Conservation (phyloP, 1,140 invertebrate genomes). For the Drosophila micromelanica region DNA sequence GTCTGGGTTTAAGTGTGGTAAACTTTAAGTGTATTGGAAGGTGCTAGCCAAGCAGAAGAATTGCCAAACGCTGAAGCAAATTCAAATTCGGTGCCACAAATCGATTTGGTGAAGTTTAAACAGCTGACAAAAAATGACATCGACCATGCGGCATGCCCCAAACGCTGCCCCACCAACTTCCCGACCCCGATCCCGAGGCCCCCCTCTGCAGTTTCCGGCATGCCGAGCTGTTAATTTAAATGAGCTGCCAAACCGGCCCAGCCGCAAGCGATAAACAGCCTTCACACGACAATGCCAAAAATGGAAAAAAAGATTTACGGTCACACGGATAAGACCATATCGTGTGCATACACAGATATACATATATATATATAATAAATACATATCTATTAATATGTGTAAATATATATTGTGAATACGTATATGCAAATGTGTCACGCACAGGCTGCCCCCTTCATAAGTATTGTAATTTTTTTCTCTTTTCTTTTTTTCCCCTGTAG, state of each 20-base stretch:
- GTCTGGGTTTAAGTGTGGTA: neutral
- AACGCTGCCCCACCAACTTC: neutral
- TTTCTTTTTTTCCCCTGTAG: neutral
- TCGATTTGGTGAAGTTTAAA: constrained; percentile 22
- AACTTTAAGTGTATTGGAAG: neutral
- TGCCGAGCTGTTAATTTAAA: constrained; percentile 29
- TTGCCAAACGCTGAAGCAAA: neutral
- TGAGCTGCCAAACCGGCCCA: constrained; percentile 12
- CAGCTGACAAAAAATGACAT: neutral
- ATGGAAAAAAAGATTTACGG: constrained; percentile 7
- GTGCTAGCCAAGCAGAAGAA: neutral
- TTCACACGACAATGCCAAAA: constrained; percentile 20
- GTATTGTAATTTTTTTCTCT: constrained; percentile 6
- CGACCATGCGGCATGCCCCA: constrained; percentile 1
- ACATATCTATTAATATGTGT: neutral
- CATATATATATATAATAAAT: neutral
- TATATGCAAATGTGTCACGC: constrained; percentile 64
- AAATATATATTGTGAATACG: neutral
- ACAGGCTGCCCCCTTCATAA: constrained; percentile 37
- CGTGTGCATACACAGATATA: neutral
- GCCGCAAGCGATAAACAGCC: constrained; percentile 30
- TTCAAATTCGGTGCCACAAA: constrained; percentile 13
- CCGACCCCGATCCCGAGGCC: neutral
- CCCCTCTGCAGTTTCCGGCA: neutral
- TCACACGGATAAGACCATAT: constrained; percentile 3